Evolutionary conservation across 2,113 vertebrate genomes (phyloP), one percentile per base, ranked within the genome.

Genomic region (Solea senegalensis): DNA sequence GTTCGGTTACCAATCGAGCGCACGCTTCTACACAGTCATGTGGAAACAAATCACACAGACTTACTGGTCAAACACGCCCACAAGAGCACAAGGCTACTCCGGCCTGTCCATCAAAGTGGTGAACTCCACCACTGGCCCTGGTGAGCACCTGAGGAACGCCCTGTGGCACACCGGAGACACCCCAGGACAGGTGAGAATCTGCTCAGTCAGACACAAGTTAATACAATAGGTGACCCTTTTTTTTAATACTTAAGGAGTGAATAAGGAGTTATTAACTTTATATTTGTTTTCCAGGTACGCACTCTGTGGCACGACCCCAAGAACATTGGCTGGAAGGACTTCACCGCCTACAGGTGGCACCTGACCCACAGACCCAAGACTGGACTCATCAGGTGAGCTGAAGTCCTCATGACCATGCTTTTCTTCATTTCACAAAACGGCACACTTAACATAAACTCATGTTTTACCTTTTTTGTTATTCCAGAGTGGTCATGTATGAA

Each of bases 21-120:
- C 97, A 46, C 96, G 97, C 74, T 99, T 99, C 92, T 99, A 99
- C 34, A 96, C 98, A 1, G 97, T 99, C 52, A 99, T 99, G 97
- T 99, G 98, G 98, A 99, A 99, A 82, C 98, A 99, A 90, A 94
- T 99, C 83, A 99, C 98, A 2, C 98, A 99, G 85, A 95, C 98
- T 7, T 99, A 99, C 80, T 99, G 98, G 98, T 96, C 96, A 49
- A 86, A 91, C 55, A 94, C 94, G 9, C 98, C 98, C 60, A 99
- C 97, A 1, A 95, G 90, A 94, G 98, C 98, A 84, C 97, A 98
- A 85, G 98, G 97, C 43, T 99, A 99, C 88, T 97, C 97, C 0
- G 98, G 98, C 65, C 94, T 99, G 67, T 98, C 97, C 57, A 98
- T 99, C 84, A 99, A 99, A 91, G 96, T 98, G 21, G 96, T 99